phyloP scores from a whole-genome alignment of 2,888 invertebrate genomes.

The Tricholauxania praeusta region DNA sequence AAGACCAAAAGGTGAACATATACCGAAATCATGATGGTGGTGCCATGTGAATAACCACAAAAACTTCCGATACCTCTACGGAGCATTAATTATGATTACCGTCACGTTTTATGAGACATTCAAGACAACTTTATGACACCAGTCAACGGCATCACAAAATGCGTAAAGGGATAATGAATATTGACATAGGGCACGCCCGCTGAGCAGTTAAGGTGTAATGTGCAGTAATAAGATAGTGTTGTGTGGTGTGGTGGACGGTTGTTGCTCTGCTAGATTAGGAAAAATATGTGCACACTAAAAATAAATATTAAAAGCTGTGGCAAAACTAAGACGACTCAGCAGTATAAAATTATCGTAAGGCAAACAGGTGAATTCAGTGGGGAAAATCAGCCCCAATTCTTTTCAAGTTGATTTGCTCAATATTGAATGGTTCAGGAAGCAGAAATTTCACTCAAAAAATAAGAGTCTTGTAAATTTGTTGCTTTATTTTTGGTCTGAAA shows the following conservation, averaged over 20 bases:
- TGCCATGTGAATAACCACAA: slow-evolving; percentile 19
- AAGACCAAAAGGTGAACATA: background rate
- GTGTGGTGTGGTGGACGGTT: background rate
- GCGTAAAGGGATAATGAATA: slow-evolving; percentile 64
- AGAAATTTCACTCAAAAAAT: too few species aligned
- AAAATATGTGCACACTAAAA: slow-evolving; percentile 24
- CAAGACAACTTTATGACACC: slow-evolving; percentile 65
- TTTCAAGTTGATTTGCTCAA: too few species aligned
- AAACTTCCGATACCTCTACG: slow-evolving; percentile 1
- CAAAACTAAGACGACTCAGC: slow-evolving; percentile 1
- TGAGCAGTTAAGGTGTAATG: too few species aligned
- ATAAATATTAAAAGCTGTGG: slow-evolving; percentile 21
- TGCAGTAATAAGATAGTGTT: too few species aligned
- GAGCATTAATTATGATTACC: slow-evolving; percentile 68
- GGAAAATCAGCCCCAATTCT: too few species aligned
- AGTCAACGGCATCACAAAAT: slow-evolving; percentile 49
- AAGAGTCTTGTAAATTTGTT: too few species aligned
- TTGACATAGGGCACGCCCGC: slow-evolving; percentile 60
- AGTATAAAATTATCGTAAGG: background rate
- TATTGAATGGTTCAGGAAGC: too few species aligned
- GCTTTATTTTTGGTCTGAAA: too few species aligned
- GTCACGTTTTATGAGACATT: slow-evolving; percentile 69
- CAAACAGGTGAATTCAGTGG: background rate
- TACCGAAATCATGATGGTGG: background rate
- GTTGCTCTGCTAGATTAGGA: background rate